Percentiles rank a stretch among this genome's conserved stretches.
Conservation (phyloP, 2,888 invertebrate species). For the Chaitophorus viminalis region DNA sequence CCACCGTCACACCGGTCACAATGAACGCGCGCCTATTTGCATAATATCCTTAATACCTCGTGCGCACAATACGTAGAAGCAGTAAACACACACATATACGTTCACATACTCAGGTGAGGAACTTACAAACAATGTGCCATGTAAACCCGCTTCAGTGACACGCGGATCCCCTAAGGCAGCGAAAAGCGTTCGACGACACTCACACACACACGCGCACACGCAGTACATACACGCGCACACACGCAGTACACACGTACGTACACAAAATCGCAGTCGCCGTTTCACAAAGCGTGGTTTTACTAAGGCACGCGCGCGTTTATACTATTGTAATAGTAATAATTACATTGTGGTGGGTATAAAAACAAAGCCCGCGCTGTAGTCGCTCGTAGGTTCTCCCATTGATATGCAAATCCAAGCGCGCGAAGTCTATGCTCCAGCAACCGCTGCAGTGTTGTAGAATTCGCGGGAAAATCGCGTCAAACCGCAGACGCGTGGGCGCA, state of each 20-base stretch:
- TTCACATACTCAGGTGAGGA: not conserved
- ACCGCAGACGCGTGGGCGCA: no score
- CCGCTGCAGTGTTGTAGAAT: no score
- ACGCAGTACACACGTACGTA: no score
- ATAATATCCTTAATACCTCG: not conserved
- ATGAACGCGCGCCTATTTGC: constrained; percentile 3
- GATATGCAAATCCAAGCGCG: not conserved
- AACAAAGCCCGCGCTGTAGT: not conserved
- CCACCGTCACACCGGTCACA: constrained; percentile 9
- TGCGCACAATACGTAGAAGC: not conserved
- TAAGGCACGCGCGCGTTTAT: not conserved
- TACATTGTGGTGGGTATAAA: not conserved
- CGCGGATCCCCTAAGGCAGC: not conserved
- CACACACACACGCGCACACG: no score
- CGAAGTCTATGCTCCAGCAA: not conserved
- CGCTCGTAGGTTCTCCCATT: not conserved
- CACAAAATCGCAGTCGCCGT: not conserved
- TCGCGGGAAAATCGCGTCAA: no score
- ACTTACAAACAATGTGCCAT: not conserved
- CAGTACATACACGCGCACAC: no score
- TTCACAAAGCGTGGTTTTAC: not conserved
- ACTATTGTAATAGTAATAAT: not conserved
- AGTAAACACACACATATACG: no score
- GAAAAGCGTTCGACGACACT: not conserved
- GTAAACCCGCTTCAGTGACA: not conserved